Conservation (phyloP, 2,797 vertebrate species). For the Choloepus didactylus region DNA sequence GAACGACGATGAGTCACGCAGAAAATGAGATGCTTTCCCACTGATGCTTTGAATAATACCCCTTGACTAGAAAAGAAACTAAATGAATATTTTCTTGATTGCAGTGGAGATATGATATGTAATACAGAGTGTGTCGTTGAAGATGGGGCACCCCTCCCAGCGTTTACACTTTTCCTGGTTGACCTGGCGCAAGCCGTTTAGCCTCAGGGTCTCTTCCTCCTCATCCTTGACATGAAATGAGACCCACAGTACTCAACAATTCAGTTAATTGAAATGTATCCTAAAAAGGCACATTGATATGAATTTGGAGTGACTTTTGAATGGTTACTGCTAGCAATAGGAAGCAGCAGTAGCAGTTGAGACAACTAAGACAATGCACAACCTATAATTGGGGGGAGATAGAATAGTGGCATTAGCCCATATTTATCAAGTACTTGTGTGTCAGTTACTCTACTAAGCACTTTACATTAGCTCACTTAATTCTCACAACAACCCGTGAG, state of each 20-base stretch:
- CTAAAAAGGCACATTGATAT: background rate
- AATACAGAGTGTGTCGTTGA: background rate
- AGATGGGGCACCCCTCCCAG: background rate
- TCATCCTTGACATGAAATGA: background rate
- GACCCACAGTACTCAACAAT: background rate
- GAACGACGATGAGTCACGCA: slow-evolving; percentile 76
- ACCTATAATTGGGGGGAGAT: background rate
- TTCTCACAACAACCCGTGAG: background rate
- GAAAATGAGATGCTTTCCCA: slow-evolving; percentile 78
- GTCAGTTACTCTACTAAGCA: background rate
- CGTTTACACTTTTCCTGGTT: background rate
- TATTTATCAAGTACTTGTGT: background rate
- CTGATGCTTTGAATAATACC: slow-evolving; percentile 62
- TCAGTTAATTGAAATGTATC: background rate
- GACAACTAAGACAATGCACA: background rate
- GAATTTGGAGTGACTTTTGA: background rate
- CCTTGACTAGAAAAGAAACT: slow-evolving; percentile 52
- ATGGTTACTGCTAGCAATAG: background rate
- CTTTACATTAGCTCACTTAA: background rate
- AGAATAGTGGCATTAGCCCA: background rate
- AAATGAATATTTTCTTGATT: background rate
- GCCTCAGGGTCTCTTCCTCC: background rate
- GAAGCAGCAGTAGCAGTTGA: background rate
- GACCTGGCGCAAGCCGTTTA: background rate
- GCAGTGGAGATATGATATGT: background rate